phyloP scores from a whole-genome alignment of 2,113 vertebrate genomes.

The Semnopithecus entellus region DNA sequence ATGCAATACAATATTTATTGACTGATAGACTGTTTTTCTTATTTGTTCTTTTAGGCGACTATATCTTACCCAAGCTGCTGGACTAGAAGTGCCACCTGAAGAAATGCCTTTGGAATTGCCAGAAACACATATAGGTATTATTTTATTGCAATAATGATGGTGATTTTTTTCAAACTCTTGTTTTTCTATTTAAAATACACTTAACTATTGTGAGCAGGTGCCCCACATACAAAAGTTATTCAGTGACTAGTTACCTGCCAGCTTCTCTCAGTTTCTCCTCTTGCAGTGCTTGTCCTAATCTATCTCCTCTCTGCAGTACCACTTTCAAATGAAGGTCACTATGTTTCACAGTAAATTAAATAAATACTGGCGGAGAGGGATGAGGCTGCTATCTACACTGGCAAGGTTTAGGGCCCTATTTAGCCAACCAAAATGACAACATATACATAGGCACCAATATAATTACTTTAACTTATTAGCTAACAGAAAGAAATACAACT shows the following conservation, averaged over 20 bases:
- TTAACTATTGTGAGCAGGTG: not conserved
- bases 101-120: not conserved
- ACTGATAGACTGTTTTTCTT: not conserved
- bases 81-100: conserved; percentile 40
- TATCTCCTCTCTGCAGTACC: not conserved
- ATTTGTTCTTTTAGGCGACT: conserved; percentile 75
- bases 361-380: not conserved
- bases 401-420: not conserved
- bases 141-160: not conserved
- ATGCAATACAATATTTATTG: not conserved
- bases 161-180: not conserved
- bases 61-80: conserved; percentile 77
- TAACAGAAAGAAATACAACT: not conserved
- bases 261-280: not conserved
- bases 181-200: not conserved
- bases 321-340: not conserved
- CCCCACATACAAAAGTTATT: not conserved
- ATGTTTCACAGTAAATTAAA: conserved; percentile 1
- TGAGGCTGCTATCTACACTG: not conserved
- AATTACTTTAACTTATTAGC: not conserved
- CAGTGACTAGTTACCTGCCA: not conserved
- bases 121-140: conserved; percentile 40
- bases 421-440: not conserved
- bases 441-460: not conserved
- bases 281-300: not conserved